Percentiles rank a stretch among this genome's conserved stretches.
Evolutionary conservation across 2,113 vertebrate species (phyloP).

Genomic region (Osmerus mordax): DNA sequence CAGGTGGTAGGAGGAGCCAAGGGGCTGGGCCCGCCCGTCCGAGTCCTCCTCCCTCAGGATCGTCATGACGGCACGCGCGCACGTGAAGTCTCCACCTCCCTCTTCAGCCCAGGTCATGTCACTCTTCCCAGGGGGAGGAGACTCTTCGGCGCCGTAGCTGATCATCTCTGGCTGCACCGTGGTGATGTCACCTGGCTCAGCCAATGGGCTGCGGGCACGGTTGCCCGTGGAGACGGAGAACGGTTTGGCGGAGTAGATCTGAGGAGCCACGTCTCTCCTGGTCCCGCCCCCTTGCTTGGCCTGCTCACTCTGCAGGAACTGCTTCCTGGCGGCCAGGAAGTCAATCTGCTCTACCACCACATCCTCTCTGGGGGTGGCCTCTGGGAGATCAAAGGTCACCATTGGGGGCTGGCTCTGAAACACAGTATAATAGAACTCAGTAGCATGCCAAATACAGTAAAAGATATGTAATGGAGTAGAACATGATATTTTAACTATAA

Average conservation of each 20-base stretch:
- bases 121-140: constrained; percentile 26
- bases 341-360: constrained; percentile 90
- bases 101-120: constrained; percentile 81
- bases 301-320: constrained; percentile 87
- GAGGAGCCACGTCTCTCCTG: constrained; percentile 78
- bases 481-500: no score
- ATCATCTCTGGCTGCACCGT: constrained; percentile 67
- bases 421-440: constrained; percentile 13
- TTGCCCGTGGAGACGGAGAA: constrained; percentile 72
- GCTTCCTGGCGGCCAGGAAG: constrained; percentile 87
- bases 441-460: no score
- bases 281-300: constrained; percentile 54
- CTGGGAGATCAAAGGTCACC: constrained; percentile 56
- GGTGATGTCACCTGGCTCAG: not conserved
- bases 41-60: constrained; percentile 85
- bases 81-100: constrained; percentile 79
- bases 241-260: constrained; percentile 89
- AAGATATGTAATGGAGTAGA: no score
- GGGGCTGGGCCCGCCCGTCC: constrained; percentile 66
- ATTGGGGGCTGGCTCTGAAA: constrained; percentile 48
- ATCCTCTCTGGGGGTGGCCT: constrained; percentile 78
- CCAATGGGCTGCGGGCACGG: not conserved
- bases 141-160: constrained; percentile 52
- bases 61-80: constrained; percentile 83
- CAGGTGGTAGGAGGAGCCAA: constrained; percentile 70